Base-by-base conservation (phyloP, 1,140 invertebrate genomes). In the Drosophila kikkawai region DNA sequence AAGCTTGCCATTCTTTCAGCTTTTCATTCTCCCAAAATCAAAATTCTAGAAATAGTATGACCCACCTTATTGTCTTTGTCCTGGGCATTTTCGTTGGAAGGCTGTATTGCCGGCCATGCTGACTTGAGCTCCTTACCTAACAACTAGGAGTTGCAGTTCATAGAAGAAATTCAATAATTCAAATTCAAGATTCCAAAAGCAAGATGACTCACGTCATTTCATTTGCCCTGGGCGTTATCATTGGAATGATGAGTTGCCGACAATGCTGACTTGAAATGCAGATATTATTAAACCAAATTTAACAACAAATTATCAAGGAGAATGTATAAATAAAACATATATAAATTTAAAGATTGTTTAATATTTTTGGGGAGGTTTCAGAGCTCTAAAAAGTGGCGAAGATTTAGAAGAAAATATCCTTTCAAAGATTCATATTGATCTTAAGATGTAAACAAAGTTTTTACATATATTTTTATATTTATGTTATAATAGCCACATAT, bases 171-270 rank as follows among this genome's bases (percentile, higher is more conserved):
- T 47, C 19, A 11, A 22, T 0, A 47, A 1, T 47, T 3, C 8
- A 13, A 15, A 9, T 7, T 39, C 15, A 36, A 32, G 12, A 41
- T 12, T 8, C 37, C 7, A n/a, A 1, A 12, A 57, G 7, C 36
- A 65, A 26, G 11, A 80, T 87, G 83, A 78, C 51, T 12, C 80
- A 84, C 36, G 36, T 87, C 8, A 80, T 87, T 41, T 74, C 84
- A 12, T 79, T 79, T 36, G 77, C 75, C 41, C 34, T 79, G 58
- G 77, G 77, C 29, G 47, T 79, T 15, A 55, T 79, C 19, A 71
- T 79, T 56, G 75, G 77, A 32, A 57, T 79, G 75, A 73, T 79
- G 75, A 65, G 36, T 22, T 79, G 76, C 60, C 67, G 60, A 15
- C 37, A 50, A 34, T 82, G 79, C 34, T 65, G 44, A 57, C 11